These are phyloP conservation scores for Gorsachius goisagi DNA, from an alignment of 2,113 vertebrate species.

Conservation along the genomic window DNA sequence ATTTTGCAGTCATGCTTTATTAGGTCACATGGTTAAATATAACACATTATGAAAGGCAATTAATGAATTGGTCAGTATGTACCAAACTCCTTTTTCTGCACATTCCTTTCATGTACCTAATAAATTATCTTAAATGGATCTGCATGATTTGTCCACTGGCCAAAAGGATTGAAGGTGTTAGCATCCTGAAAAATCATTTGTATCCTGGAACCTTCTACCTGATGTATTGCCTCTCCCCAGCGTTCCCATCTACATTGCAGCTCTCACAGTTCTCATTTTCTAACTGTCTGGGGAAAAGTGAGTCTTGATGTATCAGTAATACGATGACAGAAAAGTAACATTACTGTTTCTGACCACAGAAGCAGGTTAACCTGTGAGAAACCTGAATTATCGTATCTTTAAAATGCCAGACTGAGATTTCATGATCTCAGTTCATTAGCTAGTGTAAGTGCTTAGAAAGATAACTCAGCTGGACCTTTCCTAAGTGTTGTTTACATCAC, in stretches of 20 bases:
- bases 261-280: not conserved
- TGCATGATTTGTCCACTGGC: not conserved
- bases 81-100: not conserved
- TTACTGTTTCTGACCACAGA: not conserved
- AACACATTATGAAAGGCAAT: not conserved
- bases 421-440: not conserved
- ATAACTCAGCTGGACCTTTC: not conserved
- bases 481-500: not conserved
- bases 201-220: not conserved
- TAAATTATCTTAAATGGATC: not conserved
- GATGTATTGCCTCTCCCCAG: not conserved
- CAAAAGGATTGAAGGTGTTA: not conserved
- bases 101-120: not conserved
- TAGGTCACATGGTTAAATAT: not conserved
- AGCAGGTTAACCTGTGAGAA: not conserved
- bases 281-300: not conserved
- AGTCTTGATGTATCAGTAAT: conserved; percentile 5
- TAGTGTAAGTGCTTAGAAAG: not conserved
- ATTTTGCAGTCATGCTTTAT: not conserved
- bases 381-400: not conserved
- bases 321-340: not conserved
- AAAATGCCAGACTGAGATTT: not conserved
- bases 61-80: not conserved
- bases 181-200: not conserved
- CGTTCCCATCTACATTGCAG: not conserved